Conservation (phyloP, 2,888 invertebrate genomes). For the Drosophila fungiperda region DNA sequence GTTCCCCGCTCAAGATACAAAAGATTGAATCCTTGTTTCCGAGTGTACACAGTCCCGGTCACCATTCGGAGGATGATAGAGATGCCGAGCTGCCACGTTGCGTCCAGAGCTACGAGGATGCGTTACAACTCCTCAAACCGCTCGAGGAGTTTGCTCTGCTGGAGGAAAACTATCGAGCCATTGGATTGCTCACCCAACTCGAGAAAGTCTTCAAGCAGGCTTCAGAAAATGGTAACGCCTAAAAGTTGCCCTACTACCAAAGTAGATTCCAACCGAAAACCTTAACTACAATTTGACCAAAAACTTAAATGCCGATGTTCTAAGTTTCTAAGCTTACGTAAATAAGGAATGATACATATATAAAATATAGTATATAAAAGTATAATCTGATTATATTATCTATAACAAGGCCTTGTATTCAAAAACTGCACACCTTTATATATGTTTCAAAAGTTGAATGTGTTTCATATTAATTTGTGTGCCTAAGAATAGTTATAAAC, state of each 20-base stretch:
- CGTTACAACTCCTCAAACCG: conserved; percentile 78
- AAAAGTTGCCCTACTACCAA: neutral
- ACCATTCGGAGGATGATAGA: conserved; percentile 55
- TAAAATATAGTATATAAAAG: neutral
- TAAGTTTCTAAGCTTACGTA: conserved; percentile 3
- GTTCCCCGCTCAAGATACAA: conserved; percentile 67
- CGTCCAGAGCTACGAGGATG: conserved; percentile 76
- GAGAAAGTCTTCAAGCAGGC: conserved; percentile 77
- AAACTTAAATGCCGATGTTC: conserved; percentile 19
- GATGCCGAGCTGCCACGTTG: conserved; percentile 62
- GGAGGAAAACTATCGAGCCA: conserved; percentile 82
- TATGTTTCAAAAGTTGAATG: neutral
- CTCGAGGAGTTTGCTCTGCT: conserved; percentile 82
- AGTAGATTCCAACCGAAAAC: neutral
- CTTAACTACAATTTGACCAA: conserved; percentile 39
- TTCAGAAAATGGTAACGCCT: conserved; percentile 4
- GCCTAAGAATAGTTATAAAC: neutral
- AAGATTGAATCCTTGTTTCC: conserved; percentile 64
- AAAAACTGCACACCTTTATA: neutral
- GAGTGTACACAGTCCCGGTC: conserved; percentile 43
- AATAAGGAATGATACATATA: neutral
- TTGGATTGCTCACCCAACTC: conserved; percentile 82
- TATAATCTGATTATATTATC: neutral
- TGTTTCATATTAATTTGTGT: neutral
- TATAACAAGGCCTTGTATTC: neutral